Percentiles rank a stretch among this genome's conserved stretches.
Conservation (phyloP, 1,140 invertebrate species). For the Forficula auricularia region DNA sequence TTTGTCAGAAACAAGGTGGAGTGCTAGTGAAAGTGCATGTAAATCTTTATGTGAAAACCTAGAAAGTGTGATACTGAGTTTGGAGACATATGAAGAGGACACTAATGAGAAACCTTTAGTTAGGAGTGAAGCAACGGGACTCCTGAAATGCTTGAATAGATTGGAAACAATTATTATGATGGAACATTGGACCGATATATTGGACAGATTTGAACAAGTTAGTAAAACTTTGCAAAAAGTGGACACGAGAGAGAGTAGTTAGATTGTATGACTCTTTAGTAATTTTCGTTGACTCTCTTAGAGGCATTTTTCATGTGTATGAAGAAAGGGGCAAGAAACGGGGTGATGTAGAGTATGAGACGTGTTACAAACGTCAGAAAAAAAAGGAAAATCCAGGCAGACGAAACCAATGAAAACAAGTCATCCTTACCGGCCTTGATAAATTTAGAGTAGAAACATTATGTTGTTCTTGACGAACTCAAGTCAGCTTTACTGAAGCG, state of each 20-base stretch:
- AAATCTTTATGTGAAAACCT: not conserved
- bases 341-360: too few species aligned
- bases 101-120: too few species aligned
- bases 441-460: too few species aligned
- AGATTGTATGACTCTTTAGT: not conserved
- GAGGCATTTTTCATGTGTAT: too few species aligned
- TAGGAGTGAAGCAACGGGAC: slow-evolving; percentile 2
- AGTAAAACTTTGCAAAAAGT: slow-evolving; percentile 8
- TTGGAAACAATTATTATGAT: slow-evolving; percentile 12
- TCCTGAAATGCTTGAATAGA: slow-evolving; percentile 6
- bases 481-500: too few species aligned
- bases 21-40: slow-evolving; percentile 11
- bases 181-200: slow-evolving; percentile 10
- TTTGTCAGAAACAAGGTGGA: slow-evolving; percentile 13
- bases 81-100: not conserved
- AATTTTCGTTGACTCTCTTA: not conserved
- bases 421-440: too few species aligned
- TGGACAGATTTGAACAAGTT: slow-evolving; percentile 11
- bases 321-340: too few species aligned
- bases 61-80: not conserved
- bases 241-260: not conserved
- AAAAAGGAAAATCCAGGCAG: too few species aligned
- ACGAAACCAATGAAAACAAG: too few species aligned
- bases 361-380: too few species aligned
- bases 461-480: too few species aligned